phyloP scores from a whole-genome alignment of 2,113 vertebrate species.

The Isichthys henryi region DNA sequence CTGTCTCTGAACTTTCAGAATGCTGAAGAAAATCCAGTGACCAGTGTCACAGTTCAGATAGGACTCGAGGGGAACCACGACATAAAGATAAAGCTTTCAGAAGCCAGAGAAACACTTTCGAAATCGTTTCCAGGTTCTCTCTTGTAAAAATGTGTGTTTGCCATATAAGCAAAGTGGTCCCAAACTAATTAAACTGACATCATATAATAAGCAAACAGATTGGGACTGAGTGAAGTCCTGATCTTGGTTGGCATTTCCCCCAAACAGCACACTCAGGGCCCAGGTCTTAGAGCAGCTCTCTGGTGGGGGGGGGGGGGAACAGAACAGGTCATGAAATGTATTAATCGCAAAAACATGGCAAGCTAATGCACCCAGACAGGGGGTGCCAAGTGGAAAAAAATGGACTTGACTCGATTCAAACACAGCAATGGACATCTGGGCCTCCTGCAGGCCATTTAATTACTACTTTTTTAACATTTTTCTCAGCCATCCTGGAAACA shows the following conservation, averaged over 20 bases:
- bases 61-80: not conserved
- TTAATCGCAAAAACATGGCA: not conserved
- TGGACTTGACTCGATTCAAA: not conserved
- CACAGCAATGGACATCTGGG: not conserved
- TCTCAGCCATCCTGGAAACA: not conserved
- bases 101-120: not conserved
- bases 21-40: not conserved
- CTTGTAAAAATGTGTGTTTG: not conserved
- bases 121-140: not conserved
- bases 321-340: not conserved
- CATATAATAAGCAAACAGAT: not conserved
- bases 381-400: not conserved
- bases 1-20: not conserved
- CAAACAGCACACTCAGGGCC: not conserved
- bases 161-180: not conserved
- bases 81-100: not conserved
- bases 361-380: not conserved
- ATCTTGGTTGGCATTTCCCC: not conserved
- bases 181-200: not conserved
- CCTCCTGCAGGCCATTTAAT: not conserved
- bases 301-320: not conserved
- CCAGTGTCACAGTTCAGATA: not conserved
- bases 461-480: not conserved
- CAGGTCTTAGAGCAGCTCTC: not conserved
- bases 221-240: not conserved